A percentile compares a stretch with the other conserved stretches of the same genome.
phyloP scores from a whole-genome alignment of 2,888 invertebrate species.

The Sinopyrophorus schimmeli region DNA sequence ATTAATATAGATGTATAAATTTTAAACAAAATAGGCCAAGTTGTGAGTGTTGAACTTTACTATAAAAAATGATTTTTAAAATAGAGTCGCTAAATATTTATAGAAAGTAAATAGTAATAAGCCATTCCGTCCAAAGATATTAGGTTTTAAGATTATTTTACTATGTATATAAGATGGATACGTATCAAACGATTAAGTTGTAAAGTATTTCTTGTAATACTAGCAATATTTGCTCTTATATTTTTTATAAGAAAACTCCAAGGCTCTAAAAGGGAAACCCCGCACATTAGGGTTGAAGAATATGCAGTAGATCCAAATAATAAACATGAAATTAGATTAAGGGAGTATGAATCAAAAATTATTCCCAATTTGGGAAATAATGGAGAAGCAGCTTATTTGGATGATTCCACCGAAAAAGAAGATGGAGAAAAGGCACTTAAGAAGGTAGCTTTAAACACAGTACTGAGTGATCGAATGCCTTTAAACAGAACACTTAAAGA shows the following conservation, averaged over 20 bases:
- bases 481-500: slow-evolving; percentile 78
- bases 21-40: slow-evolving; percentile 10
- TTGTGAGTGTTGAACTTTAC: slow-evolving; percentile 1
- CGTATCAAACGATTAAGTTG: slow-evolving; percentile 11
- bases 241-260: slow-evolving; percentile 17
- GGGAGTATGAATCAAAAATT: slow-evolving; percentile 63
- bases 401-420: slow-evolving; percentile 69
- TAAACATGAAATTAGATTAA: slow-evolving; percentile 20
- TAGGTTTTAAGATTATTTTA: slow-evolving; percentile 6
- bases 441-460: slow-evolving; percentile 84
- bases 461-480: slow-evolving; percentile 85
- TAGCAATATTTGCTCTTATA: slow-evolving; percentile 5
- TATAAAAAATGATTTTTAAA: slow-evolving; percentile 3
- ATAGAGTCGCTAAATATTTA: slow-evolving; percentile 4
- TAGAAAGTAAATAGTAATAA: slow-evolving; percentile 6
- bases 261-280: not conserved
- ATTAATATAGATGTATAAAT: too few relatives aligned
- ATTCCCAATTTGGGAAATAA: slow-evolving; percentile 72
- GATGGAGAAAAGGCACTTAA: slow-evolving; percentile 73
- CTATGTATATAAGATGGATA: slow-evolving; percentile 20
- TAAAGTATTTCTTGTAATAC: slow-evolving; percentile 1
- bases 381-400: slow-evolving; percentile 69
- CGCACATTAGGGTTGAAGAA: not conserved
- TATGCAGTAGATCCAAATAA: slow-evolving; percentile 1
- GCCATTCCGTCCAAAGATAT: slow-evolving; percentile 16